Percentiles rank a stretch among this genome's conserved stretches.
Conservation (phyloP, 2,113 vertebrate species). For the Rhabdornis inornatus region DNA sequence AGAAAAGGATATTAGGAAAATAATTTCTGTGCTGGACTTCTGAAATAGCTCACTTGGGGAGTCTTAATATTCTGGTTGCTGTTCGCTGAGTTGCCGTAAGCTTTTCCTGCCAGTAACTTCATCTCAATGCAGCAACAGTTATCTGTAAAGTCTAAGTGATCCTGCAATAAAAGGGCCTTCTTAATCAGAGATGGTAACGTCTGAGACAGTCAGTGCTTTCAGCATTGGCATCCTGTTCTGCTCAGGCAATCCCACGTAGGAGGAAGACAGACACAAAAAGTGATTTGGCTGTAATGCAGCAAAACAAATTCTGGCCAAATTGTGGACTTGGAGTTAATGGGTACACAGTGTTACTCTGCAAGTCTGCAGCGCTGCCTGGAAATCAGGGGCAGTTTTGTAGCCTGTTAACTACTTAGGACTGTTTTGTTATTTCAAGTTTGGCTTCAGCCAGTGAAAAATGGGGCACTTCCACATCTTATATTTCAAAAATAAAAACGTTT, state of each 20-base stretch:
- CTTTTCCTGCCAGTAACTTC: slow-evolving; percentile 52
- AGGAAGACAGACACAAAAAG: slow-evolving; percentile 57
- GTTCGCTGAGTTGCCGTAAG: background rate
- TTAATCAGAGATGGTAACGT: slow-evolving; percentile 55
- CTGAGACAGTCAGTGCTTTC: slow-evolving; percentile 52
- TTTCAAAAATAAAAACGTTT: slow-evolving; percentile 8
- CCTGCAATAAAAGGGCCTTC: slow-evolving; percentile 50
- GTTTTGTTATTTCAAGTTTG: background rate
- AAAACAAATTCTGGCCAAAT: slow-evolving; percentile 64
- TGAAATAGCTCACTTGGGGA: background rate
- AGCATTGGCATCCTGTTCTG: slow-evolving; percentile 53
- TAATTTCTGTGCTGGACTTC: background rate
- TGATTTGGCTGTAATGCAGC: slow-evolving; percentile 52
- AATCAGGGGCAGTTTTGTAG: slow-evolving; percentile 29
- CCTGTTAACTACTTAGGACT: slow-evolving; percentile 13
- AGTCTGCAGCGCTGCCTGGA: slow-evolving; percentile 46
- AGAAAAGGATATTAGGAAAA: background rate
- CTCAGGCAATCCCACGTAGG: slow-evolving; percentile 48
- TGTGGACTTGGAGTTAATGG: slow-evolving; percentile 66
- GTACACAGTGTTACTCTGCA: slow-evolving; percentile 66
- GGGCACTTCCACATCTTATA: background rate
- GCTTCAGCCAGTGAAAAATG: slow-evolving; percentile 28
- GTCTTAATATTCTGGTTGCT: slow-evolving; percentile 38
- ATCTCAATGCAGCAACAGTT: slow-evolving; percentile 53
- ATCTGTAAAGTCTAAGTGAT: slow-evolving; percentile 45